phyloP scores from a whole-genome alignment of 1,140 invertebrate species.

The Cataglyphis hispanica region DNA sequence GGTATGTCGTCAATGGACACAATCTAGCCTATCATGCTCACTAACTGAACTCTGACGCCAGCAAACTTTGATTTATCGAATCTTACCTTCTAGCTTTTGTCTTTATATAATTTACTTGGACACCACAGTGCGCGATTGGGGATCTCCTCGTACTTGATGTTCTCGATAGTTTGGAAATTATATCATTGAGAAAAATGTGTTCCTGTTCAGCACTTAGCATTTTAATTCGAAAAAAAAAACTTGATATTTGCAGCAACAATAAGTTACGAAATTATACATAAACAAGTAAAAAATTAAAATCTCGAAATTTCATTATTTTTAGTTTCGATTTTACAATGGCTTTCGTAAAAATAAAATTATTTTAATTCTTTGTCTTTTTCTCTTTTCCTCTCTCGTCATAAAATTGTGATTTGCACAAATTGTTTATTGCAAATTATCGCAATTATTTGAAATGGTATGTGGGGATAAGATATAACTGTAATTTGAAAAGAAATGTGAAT shows the following conservation, averaged over 20 bases:
- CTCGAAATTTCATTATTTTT: not conserved
- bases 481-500: not conserved
- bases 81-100: not conserved
- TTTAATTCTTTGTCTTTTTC: not conserved
- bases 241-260: not conserved
- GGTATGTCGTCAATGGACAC: slow-evolving; percentile 50
- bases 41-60: not conserved
- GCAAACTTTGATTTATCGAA: slow-evolving; percentile 41
- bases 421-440: not conserved
- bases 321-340: not conserved
- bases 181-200: not conserved
- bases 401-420: not conserved
- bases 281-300: not conserved
- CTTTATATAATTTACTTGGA: not conserved
- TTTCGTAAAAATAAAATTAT: not conserved
- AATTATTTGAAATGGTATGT: not conserved
- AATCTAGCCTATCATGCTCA: not conserved
- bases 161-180: not conserved
- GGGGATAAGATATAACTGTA: not conserved
- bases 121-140: not conserved
- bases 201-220: not conserved
- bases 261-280: not conserved
- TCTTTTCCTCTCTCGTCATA: not conserved
- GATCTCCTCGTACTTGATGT: too few relatives aligned
- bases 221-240: not conserved